Conservation (phyloP, 2,113 vertebrate species). For the Fulica atra region DNA sequence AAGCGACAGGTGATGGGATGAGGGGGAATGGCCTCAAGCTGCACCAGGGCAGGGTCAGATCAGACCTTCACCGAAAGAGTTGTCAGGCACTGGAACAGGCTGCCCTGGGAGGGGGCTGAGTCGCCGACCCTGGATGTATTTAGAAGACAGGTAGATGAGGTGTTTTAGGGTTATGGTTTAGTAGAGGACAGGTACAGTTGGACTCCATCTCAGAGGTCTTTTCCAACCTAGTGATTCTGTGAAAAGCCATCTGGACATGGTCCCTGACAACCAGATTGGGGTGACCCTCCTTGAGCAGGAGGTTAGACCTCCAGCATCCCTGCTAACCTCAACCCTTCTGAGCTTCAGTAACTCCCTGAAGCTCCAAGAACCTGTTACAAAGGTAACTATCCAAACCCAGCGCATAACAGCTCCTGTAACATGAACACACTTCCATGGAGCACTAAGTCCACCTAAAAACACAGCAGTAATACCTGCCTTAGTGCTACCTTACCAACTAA, state of each 20-base stretch:
- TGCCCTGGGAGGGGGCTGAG: no score
- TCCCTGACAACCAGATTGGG: neutral
- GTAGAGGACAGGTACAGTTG: no score
- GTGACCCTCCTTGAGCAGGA: neutral
- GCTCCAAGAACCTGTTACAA: neutral
- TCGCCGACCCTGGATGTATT: no score
- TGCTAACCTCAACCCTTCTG: fast-evolving
- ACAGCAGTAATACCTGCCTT: neutral
- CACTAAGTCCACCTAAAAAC: neutral
- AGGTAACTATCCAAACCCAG: neutral
- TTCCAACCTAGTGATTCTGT: no score
- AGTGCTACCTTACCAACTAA: neutral
- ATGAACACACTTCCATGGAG: neutral
- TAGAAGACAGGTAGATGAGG: no score
- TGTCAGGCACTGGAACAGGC: no score
- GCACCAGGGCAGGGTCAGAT: no score
- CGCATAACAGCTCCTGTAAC: neutral
- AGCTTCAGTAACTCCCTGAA: neutral
- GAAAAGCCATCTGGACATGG: fast-evolving
- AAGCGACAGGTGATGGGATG: no score
- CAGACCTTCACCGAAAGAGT: no score
- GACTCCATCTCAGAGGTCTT: no score
- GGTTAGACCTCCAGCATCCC: neutral
- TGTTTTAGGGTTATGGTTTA: no score
- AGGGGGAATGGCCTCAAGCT: no score